Evolutionary conservation across 2,113 vertebrate genomes (phyloP).

Genomic region (Macquaria ambigua): DNA sequence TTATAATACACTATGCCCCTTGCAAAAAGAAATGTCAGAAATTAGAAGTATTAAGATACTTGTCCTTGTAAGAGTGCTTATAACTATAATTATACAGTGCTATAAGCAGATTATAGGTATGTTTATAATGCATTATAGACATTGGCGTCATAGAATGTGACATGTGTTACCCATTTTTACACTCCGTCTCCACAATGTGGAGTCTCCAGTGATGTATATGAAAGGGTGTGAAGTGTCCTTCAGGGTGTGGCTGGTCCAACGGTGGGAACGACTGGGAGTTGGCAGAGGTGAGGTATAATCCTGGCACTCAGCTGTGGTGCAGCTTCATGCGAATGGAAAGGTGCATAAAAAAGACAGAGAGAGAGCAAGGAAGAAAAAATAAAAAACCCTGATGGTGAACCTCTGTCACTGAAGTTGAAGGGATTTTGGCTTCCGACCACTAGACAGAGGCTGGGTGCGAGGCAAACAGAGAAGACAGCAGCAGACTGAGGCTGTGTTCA

Average conservation of each 20-base stretch:
- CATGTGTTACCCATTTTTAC: neutral
- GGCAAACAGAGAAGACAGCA: conserved; percentile 50
- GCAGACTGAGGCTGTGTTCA: conserved; percentile 52
- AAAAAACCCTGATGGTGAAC: conserved; percentile 24
- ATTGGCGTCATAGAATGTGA: no score
- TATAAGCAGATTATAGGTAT: no score
- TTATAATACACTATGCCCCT: no score
- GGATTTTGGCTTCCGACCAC: conserved; percentile 60
- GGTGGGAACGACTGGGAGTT: conserved; percentile 61
- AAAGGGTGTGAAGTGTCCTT: conserved; percentile 33
- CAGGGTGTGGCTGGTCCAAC: conserved; percentile 53
- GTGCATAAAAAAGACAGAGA: conserved; percentile 50
- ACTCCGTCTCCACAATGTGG: neutral
- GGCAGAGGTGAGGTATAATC: conserved; percentile 63
- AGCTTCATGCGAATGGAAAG: conserved; percentile 69
- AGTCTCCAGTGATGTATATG: conserved; percentile 25
- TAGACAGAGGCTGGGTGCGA: conserved; percentile 60
- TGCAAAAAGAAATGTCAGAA: no score
- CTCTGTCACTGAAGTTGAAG: conserved; percentile 51
- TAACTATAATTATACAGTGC: no score
- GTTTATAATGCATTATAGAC: no score
- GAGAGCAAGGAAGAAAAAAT: neutral
- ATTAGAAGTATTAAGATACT: no score
- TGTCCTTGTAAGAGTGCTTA: no score
- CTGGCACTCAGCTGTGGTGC: conserved; percentile 50